Base-by-base conservation (phyloP, 1,140 invertebrate species). In the Pseudomyrmex concolor region DNA sequence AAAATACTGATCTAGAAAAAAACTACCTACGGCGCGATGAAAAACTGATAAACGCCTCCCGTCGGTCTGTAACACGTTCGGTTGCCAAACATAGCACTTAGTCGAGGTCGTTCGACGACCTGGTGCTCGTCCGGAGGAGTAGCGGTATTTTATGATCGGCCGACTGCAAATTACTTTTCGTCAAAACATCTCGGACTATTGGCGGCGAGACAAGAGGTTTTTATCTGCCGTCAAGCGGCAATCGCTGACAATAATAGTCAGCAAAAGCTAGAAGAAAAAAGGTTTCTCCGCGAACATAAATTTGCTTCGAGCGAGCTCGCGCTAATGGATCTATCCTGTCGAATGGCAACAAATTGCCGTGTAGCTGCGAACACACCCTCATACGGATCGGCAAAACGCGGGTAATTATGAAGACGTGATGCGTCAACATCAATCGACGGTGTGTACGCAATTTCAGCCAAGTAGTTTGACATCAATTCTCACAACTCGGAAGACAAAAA, bases 251-350 rank as follows among this genome's bases (percentile, higher is more conserved):
- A 13, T 48, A 10, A 87, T 74, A 73, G 85, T 73, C 68, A n/a
- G 72, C 59, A 70, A 78, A 63, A 22, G 59, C 25, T 4, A 68
- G 17, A 57, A 60, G 13, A 57, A 34, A 15, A 57, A 63, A 60
- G 57, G 48, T 72, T 34, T 60, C 22, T 60, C 54, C 10, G 66
- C 50, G 13, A 51, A 55, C 83, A 74, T 90, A 89, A 90, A 90
- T 90, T 63, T 73, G n/a, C 66, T 17, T 62, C 62, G 54, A 51
- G 17, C 45, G 5, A 54, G 12, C 51, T 17, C 70, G 73, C 73
- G 73, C 82, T 90, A 90, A 90, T 90, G 89, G 89, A 90, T 71
- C 48, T 90, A 87, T 89, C 54, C 83, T 90, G 89, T 90, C 84
- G 89, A 87, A 84, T 62, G 68, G 82, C 9, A 64, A 83, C 55